Conservation (phyloP, 2,113 vertebrate species). For the Siniperca knerii region DNA sequence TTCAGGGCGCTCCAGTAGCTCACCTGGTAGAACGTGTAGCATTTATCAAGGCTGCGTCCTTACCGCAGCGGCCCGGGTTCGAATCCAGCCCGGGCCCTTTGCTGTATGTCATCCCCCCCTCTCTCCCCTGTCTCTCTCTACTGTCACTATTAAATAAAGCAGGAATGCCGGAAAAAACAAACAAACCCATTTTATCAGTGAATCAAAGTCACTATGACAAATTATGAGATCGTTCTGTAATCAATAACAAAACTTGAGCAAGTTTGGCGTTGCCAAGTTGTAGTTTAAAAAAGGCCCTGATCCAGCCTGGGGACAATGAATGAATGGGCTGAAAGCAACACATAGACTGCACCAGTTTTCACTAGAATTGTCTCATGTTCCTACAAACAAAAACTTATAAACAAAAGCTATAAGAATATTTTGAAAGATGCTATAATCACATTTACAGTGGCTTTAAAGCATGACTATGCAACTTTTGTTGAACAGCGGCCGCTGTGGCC, state of each 20-base stretch:
- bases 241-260: background rate
- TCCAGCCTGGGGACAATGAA: background rate
- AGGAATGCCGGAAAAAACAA: too few species aligned
- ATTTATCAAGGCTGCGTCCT: too few species aligned
- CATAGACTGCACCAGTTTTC: background rate
- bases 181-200: too few species aligned
- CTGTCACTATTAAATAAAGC: too few species aligned
- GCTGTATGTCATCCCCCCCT: too few species aligned
- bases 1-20: background rate
- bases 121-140: too few species aligned
- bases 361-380: background rate
- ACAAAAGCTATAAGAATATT: background rate
- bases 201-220: too few species aligned
- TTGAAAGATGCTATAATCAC: background rate
- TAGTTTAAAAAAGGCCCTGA: background rate
- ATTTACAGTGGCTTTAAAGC: background rate
- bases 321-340: background rate
- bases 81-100: too few species aligned
- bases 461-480: background rate
- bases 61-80: too few species aligned
- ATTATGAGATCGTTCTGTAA: background rate
- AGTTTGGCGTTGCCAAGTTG: background rate
- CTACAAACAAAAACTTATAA: background rate
- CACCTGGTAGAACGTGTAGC: too few species aligned
- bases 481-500: background rate